Percentiles rank a stretch among this genome's conserved stretches.
Evolutionary conservation across 2,888 invertebrate genomes (phyloP).

Genomic region (Poecilus cupreus): DNA sequence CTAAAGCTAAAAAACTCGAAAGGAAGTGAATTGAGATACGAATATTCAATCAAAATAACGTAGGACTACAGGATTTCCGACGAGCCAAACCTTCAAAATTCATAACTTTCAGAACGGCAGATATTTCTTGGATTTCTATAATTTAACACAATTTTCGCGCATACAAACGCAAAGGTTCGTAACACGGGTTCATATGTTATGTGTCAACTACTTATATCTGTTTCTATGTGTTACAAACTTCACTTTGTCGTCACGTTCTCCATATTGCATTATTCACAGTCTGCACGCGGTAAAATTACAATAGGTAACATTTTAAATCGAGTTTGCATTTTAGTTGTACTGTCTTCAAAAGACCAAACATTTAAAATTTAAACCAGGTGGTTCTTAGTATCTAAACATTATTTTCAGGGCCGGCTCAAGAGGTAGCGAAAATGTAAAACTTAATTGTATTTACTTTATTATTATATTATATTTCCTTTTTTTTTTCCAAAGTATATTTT

Average conservation of each 20-base stretch:
- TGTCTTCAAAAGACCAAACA: too few relatives aligned
- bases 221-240: not conserved
- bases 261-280: not conserved
- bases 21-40: too few relatives aligned
- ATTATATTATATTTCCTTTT: too few relatives aligned
- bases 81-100: conserved; percentile 6
- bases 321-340: too few relatives aligned
- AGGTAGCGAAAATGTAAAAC: too few relatives aligned
- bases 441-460: too few relatives aligned
- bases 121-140: not conserved
- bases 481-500: too few relatives aligned
- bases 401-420: too few relatives aligned
- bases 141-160: conserved; percentile 28
- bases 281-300: not conserved
- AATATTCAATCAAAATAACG: too few relatives aligned
- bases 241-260: not conserved
- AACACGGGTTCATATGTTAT: conserved; percentile 62
- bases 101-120: not conserved
- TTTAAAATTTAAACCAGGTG: too few relatives aligned
- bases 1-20: too few relatives aligned
- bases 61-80: not conserved
- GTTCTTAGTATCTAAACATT: too few relatives aligned
- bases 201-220: conserved; percentile 33
- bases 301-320: not conserved
- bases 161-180: conserved; percentile 60